phyloP scores from a whole-genome alignment of 2,797 vertebrate genomes.

The Artibeus lituratus region DNA sequence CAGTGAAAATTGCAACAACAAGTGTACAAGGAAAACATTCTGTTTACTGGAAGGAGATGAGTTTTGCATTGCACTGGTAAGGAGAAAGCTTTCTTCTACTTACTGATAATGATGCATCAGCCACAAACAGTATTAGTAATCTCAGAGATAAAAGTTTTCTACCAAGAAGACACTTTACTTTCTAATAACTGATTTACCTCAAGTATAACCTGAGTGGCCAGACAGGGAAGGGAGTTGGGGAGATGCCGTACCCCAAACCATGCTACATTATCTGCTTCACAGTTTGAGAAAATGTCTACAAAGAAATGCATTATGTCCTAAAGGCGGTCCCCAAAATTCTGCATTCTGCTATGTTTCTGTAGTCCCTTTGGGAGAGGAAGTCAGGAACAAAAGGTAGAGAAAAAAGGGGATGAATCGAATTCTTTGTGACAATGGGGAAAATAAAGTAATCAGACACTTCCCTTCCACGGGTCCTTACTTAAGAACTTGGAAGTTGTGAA shows the following conservation, averaged over 20 bases:
- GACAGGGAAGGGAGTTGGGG: not conserved
- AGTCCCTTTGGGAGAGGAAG: not conserved
- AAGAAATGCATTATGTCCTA: not conserved
- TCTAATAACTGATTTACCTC: conserved; percentile 26
- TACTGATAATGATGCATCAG: not conserved
- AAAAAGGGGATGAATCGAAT: not conserved
- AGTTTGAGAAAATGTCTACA: not conserved
- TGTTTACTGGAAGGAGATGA: not conserved
- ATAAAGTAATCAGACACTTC: not conserved
- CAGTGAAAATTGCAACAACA: not conserved
- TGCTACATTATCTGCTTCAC: not conserved
- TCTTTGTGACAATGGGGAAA: not conserved
- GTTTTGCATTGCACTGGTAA: not conserved
- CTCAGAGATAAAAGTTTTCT: not conserved
- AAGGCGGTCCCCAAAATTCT: not conserved
- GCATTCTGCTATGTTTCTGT: conserved; percentile 10
- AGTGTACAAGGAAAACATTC: not conserved
- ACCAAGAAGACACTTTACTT: not conserved
- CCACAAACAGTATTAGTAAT: not conserved
- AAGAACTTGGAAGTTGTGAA: not conserved
- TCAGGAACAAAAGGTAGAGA: not conserved
- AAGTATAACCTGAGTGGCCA: not conserved
- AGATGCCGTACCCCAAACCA: not conserved
- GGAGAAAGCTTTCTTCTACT: not conserved
- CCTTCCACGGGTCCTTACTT: not conserved